Base-by-base conservation (phyloP, 23 tunicate genomes). In the Corella eumyota region DNA sequence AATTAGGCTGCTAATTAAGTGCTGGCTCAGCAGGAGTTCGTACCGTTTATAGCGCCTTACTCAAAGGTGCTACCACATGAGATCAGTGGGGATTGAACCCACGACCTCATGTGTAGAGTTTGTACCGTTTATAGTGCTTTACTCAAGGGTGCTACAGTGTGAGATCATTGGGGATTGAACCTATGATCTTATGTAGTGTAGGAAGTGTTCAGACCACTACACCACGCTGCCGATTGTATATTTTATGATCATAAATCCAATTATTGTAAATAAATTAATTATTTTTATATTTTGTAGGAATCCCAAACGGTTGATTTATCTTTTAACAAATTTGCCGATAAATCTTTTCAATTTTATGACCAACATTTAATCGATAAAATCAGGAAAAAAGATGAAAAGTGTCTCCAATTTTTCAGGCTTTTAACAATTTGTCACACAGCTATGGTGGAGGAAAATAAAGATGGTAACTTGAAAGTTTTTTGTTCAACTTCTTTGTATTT, bases 341-440 rank as follows among this genome's bases (percentile, higher is more conserved):
- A 37, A 28, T 30, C 58, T 1, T 93, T 93, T 68, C 36, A 40
- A 0, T 93, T 85, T 58, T 72, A 77, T 50, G 99, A 93, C 66
- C 52, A 52, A 25, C 32, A 37, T 11, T 56, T 93, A 35, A 49
- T 85, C 40, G 79, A 77, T 25, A 68, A 63, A 25, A 71, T 93
- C 45, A 60, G 25, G 17, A 19, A 57, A 1, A 75, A 68, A 4
- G 58, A 66, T 62, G 51, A 71, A 72, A 50, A 24, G n/a, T 72
- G 77, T 40, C 56, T 49, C 25, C 29, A 61, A 40, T 93, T 93
- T 36, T 85, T 93, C 36, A 61, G 81, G 2, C 62, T 80, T 17
- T 21, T 78, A 2, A 52, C 99, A 1, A 79, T 93, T 0, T 84
- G 93, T 62, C 99, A 93, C 58, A 76, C 99, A n/a, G 90, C 64